Evolutionary conservation across 2,888 invertebrate species (phyloP).

Genomic region (Rhorus exstirpatorius): DNA sequence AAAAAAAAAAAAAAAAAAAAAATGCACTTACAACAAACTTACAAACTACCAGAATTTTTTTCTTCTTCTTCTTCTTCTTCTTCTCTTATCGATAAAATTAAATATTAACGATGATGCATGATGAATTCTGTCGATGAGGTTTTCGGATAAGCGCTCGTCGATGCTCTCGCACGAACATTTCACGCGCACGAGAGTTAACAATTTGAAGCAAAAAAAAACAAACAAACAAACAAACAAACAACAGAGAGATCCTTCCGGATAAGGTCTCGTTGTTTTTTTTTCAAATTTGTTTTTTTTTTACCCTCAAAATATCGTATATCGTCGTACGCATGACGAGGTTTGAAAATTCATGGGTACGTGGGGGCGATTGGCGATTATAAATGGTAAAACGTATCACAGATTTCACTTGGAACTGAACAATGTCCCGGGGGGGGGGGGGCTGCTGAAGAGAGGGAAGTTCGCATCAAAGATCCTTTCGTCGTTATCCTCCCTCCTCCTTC

Average conservation of each 20-base stretch:
- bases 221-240: background rate
- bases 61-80: background rate
- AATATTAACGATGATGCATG: slow-evolving; percentile 26
- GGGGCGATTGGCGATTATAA: slow-evolving; percentile 57
- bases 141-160: slow-evolving; percentile 1
- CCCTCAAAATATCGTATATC: background rate
- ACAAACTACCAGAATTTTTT: slow-evolving; percentile 22
- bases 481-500: slow-evolving; percentile 9
- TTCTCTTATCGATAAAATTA: background rate
- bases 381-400: slow-evolving; percentile 81
- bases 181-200: background rate
- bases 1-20: slow-evolving; percentile 34
- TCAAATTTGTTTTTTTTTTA: slow-evolving; percentile 1
- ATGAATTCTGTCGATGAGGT: slow-evolving; percentile 43
- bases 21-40: slow-evolving; percentile 17
- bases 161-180: background rate
- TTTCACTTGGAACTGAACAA: slow-evolving; percentile 80
- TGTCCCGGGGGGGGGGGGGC: too few species aligned
- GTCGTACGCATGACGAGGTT: slow-evolving; percentile 34
- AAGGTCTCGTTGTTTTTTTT: too few species aligned
- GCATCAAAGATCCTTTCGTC: slow-evolving; percentile 44
- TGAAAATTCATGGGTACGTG: slow-evolving; percentile 2
- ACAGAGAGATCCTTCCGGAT: too few species aligned
- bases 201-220: slow-evolving; percentile 8
- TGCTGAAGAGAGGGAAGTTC: too few species aligned